Percentiles rank a stretch among this genome's conserved stretches.
phyloP scores from a whole-genome alignment of 2,888 invertebrate species.

The Ephialtes manifestator region DNA sequence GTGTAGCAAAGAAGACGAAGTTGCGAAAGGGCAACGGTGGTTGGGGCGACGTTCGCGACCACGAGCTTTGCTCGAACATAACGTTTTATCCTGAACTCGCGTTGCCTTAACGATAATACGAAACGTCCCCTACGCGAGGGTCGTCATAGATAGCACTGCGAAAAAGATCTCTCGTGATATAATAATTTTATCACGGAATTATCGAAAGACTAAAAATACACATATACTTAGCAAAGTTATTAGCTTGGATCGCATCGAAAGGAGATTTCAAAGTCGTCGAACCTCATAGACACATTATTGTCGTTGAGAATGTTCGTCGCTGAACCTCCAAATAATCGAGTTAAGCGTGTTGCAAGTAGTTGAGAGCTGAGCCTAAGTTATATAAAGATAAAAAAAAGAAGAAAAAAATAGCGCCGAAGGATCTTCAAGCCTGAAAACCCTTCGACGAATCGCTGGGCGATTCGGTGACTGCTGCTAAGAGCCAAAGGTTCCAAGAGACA shows the following conservation, averaged over 20 bases:
- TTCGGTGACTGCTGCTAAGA: conserved; percentile 70
- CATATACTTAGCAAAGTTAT: conserved; percentile 58
- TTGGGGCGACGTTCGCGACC: conserved; percentile 96
- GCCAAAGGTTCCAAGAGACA: conserved; percentile 71
- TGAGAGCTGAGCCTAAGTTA: conserved; percentile 74
- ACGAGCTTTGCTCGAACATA: conserved; percentile 88
- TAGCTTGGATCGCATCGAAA: conserved; percentile 60
- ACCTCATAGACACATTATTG: not conserved
- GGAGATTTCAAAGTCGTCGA: not conserved
- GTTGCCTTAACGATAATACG: conserved; percentile 75
- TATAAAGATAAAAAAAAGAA: conserved; percentile 33
- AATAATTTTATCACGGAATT: conserved; percentile 57
- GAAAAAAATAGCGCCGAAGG: conserved; percentile 23
- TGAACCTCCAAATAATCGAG: conserved; percentile 40
- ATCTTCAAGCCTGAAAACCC: conserved; percentile 20
- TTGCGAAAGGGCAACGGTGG: conserved; percentile 97
- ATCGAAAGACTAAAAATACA: conserved; percentile 60
- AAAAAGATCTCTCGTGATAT: conserved; percentile 62
- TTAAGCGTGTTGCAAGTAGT: conserved; percentile 70
- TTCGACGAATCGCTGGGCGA: conserved; percentile 72
- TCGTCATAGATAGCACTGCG: conserved; percentile 44
- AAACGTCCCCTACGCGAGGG: conserved; percentile 18
- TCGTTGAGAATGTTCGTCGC: not conserved
- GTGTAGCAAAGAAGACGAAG: conserved; percentile 91
- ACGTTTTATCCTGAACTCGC: conserved; percentile 80